Evolutionary conservation across 2,888 invertebrate species (phyloP).

Genomic region (Boloria selene): DNA sequence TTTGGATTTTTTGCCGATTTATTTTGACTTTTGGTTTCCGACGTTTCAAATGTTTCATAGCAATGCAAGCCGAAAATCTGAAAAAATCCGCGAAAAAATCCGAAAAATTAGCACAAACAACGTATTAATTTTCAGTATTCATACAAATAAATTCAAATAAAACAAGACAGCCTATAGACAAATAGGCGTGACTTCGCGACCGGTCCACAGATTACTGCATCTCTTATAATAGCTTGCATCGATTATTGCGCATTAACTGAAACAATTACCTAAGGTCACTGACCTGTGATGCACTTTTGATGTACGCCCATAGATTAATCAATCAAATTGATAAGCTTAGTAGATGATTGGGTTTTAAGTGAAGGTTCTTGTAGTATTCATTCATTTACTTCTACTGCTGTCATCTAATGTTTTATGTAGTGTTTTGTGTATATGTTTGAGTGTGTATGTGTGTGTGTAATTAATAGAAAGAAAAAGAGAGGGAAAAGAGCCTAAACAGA

Average conservation of each 20-base stretch:
- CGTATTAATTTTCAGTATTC: neutral
- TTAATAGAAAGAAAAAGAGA: no score
- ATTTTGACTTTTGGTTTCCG: no score
- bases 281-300: constrained; percentile 42
- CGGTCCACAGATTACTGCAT: constrained; percentile 68
- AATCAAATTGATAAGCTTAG: constrained; percentile 18
- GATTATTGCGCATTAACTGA: constrained; percentile 60
- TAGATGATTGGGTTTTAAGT: constrained; percentile 14
- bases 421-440: no score
- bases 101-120: neutral
- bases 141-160: neutral
- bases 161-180: constrained; percentile 48
- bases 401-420: neutral
- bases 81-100: no score
- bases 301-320: constrained; percentile 31
- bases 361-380: neutral
- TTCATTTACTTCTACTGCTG: neutral
- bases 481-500: no score
- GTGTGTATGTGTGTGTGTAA: no score
- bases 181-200: constrained; percentile 69
- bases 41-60: no score
- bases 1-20: no score
- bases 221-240: constrained; percentile 60
- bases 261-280: constrained; percentile 57
- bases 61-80: no score